These are phyloP conservation scores for Cromileptes altivelis DNA, from an alignment of 2,113 vertebrate species.

Conservation along the genomic window DNA sequence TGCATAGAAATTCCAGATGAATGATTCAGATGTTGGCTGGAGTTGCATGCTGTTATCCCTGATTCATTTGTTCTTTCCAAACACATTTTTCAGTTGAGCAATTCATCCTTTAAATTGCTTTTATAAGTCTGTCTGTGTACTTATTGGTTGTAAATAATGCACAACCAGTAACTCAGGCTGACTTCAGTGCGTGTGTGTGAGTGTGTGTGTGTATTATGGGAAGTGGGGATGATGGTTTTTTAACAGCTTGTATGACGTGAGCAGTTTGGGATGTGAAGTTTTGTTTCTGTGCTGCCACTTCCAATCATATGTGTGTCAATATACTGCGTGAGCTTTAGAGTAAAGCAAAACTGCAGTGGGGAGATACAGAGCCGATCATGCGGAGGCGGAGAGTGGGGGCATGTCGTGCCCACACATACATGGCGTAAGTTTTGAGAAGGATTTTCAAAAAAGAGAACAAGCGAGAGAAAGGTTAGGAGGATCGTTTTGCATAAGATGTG, in stretches of 20 bases:
- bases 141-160: conserved; percentile 20
- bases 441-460: conserved; percentile 14
- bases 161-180: background rate
- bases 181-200: background rate
- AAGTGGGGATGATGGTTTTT: conserved; percentile 27
- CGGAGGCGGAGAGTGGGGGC: background rate
- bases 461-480: conserved; percentile 1
- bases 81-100: conserved; percentile 7
- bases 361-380: background rate
- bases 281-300: conserved; percentile 32
- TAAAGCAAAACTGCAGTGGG: conserved; percentile 31
- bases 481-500: conserved; percentile 42
- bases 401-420: background rate
- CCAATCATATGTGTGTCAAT: conserved; percentile 56
- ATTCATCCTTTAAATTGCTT: conserved; percentile 1
- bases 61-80: conserved; percentile 42
- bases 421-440: conserved; percentile 32
- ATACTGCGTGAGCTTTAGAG: conserved; percentile 39
- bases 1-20: conserved; percentile 41
- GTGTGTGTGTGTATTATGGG: conserved; percentile 33
- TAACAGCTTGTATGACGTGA: conserved; percentile 11
- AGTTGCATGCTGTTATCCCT: background rate
- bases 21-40: conserved; percentile 47
- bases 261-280: background rate
- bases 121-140: background rate